Evolutionary conservation across 2,888 invertebrate species (phyloP), one percentile per base, ranked within the genome.

Genomic region (Koerneria pararmatus): DNA sequence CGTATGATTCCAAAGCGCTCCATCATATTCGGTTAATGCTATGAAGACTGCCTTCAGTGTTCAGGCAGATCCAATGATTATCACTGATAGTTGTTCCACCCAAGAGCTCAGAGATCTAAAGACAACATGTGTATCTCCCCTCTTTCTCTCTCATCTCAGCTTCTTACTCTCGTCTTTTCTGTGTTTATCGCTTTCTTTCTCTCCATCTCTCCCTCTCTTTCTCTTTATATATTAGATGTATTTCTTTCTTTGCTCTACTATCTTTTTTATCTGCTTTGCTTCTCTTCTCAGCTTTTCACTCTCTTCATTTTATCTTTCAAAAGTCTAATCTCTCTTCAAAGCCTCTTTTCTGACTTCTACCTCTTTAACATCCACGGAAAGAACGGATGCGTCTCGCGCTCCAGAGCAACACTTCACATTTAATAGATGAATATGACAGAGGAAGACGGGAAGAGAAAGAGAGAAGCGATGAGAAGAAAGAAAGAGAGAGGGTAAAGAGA

Each of bases 381-480:
- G n/a, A 22, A 51, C 24, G 24, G 8, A 22, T 51, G 22, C n/a
- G 51, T 15, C 22, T 22, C 24, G n/a, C 24, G 22, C 24, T 24
- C 24, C 8, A 27, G 51, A 51, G 24, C 1, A 11, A n/a, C 8
- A 24, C 22, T 11, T 53, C 15, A 19, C 1, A 31, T 19, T 22
- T 6, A 53, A 22, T 11, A 31, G 3, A 53, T 4, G 29, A 31
- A 6, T 31, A 53, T 8, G 53, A 31, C 11, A 27, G 32, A 32
- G 22, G 56, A 56, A 53, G 3, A 22, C 34, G 54, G 6, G 54
- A 32, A 34, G 32, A 34, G 56, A 56, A 56, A 56, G 35, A 35
- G 56, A 56, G 35, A 56, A 32, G 32, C 32, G 11, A 8, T 22
- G 51, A 11, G 5, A 27, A 8, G 6, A 27, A 22, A 11, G 51